Evolutionary conservation across 2,113 vertebrate species (phyloP).

Genomic region (Cyanoramphus novaezelandiae): DNA sequence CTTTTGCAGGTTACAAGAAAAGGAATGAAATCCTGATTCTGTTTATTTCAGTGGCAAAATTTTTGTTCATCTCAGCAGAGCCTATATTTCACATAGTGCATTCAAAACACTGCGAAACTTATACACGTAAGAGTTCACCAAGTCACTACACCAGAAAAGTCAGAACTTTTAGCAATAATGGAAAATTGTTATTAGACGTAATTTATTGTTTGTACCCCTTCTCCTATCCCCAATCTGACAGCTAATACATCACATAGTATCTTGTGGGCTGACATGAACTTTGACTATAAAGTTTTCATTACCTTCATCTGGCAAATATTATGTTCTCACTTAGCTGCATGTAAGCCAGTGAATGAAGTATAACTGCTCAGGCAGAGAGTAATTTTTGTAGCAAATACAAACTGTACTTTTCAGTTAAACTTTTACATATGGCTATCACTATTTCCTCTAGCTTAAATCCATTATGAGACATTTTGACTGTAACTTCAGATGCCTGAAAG

Average conservation of each 20-base stretch:
- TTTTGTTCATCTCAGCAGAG: not conserved
- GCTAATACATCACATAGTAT: not conserved
- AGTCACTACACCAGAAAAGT: not conserved
- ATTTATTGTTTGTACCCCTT: not conserved
- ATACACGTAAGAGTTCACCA: not conserved
- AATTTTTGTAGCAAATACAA: not conserved
- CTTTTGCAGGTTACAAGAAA: not conserved
- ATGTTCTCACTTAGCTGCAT: not conserved
- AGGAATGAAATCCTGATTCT: not conserved
- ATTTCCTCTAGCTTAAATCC: not conserved
- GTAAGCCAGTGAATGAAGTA: not conserved
- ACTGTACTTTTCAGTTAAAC: not conserved
- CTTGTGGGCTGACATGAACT: rapidly evolving
- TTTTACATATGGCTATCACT: not conserved
- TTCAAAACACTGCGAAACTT: not conserved
- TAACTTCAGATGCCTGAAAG: not conserved
- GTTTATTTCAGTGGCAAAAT: not conserved
- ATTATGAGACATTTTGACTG: not conserved
- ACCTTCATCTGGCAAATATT: not conserved
- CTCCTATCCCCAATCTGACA: not conserved
- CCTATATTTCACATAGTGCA: not conserved
- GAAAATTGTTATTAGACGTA: not conserved
- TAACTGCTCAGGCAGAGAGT: not conserved
- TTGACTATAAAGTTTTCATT: not conserved
- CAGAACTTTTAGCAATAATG: not conserved